Evolutionary conservation across 2,888 invertebrate genomes (phyloP), one percentile per base, ranked within the genome.

Genomic region (Hypomecis punctinalis): DNA sequence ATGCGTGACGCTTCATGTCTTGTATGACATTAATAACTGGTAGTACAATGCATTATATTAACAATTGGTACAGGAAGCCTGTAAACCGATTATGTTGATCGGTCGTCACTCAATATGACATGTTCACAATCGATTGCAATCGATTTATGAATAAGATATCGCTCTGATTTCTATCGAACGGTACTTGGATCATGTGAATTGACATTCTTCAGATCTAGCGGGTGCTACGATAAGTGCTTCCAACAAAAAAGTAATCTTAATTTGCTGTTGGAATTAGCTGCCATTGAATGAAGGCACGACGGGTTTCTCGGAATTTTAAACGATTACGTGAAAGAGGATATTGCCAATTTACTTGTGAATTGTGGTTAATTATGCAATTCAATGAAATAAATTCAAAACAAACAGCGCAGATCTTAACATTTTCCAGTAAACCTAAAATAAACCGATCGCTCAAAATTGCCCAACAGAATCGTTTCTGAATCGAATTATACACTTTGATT

Each of bases 41-140:
- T 88, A 87, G 84, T 87, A 88, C 87, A 89, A 86, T 84, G 81
- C 73, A 85, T 89, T 88, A 89, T 80, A 90, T 88, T 89, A 84
- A 90, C 89, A 90, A 88, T 89, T 82, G 85, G 77, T 76, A 81
- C 87, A 85, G 88, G 89, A 88, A 89, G 88, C 85, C 80, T 77
- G 82, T 91, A 91, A 91, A 89, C 89, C 90, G 91, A 91, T 91
- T 92, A 91, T 79, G 81, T 72, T 86, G 90, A 89, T 88, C 85
- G 83, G 74, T 84, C 84, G 88, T 91, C 89, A 87, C 83, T 88
- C 87, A 85, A 78, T 82, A 75, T 83, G 90, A 89, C 88, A 84
- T 79, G 77, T 72, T 75, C 80, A 90, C 86, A 91, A 91, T 90
- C 83, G 83, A 81, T 86, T 78, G 82, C 81, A 78, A 81, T 76